Percentiles rank a stretch among this genome's conserved stretches.
Evolutionary conservation across 2,888 invertebrate species (phyloP).

Genomic region (Brachypalpus laphriformis): DNA sequence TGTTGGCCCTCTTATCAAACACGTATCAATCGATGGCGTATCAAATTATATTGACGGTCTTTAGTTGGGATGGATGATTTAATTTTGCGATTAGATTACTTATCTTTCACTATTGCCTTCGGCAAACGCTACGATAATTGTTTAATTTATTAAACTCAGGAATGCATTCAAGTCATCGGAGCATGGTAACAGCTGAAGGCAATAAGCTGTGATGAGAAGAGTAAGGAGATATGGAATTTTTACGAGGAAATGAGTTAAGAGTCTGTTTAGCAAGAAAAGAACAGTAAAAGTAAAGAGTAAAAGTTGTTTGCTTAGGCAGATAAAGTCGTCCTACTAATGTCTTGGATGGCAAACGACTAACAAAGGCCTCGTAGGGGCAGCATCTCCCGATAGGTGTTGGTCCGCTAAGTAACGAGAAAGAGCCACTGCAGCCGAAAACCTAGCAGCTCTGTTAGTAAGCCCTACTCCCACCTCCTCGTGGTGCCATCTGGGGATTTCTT

Average conservation of each 20-base stretch:
- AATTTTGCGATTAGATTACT: conserved; percentile 33
- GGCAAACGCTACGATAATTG: not conserved
- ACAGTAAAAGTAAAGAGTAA: not conserved
- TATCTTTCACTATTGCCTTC: not conserved
- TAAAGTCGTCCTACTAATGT: no score
- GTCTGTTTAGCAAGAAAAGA: not conserved
- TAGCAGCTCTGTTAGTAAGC: no score
- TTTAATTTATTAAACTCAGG: not conserved
- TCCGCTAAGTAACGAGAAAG: no score
- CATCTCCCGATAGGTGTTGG: no score
- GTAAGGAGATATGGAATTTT: not conserved
- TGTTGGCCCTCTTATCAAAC: conserved; percentile 5
- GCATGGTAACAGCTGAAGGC: not conserved
- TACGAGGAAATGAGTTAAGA: not conserved
- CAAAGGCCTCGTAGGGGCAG: no score
- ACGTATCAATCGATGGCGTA: not conserved
- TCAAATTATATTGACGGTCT: conserved; percentile 7
- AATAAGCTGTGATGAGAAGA: not conserved
- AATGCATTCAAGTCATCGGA: conserved; percentile 14
- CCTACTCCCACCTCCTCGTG: no score
- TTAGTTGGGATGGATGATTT: conserved; percentile 8
- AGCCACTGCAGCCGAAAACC: no score
- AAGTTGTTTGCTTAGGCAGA: no score
- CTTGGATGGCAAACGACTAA: no score
- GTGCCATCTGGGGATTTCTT: no score